Evolutionary conservation across 2,797 vertebrate species (phyloP), one percentile per base, ranked within the genome.

Genomic region (Nannoperca obscura): DNA sequence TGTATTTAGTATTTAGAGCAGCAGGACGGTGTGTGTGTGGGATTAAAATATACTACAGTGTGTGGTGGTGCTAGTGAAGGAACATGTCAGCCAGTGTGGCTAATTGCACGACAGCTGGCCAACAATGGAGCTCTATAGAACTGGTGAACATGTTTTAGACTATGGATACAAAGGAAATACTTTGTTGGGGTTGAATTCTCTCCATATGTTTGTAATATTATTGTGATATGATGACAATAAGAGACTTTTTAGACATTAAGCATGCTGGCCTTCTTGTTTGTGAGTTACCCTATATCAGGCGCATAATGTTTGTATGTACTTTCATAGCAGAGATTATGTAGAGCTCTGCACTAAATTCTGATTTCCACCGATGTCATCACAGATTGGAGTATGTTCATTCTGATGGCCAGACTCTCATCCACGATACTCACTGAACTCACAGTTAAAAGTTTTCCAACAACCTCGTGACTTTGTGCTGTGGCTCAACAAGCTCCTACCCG

Each of bases 401-500:
- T 30, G 38, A n/a, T 15, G 30, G 62, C 62, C 7, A 17, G 6
- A 17, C 62, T 22, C 30, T 50, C 62, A 15, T 49, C 44, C 19
- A 9, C 10, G 46, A 50, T 8, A 9, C 62, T 74, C 62, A 49
- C 10, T 17, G 52, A 38, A 38, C 12, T 57, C 40, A 13, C 49
- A 5, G 66, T 11, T n/a, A n/a, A n/a, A 44, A 61, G n/a, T 14
- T 3, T 27, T 30, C 71, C 20, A 42, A 42, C n/a, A 36, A 5
- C 14, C 15, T 38, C 3, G 15, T 34, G 5, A 22, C 10, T 19
- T 54, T 40, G 38, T 13, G 38, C 5, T 52, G n/a, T 5, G 12
- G 14, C 32, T 36, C 7, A 0, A 5, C 32, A 5, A 11, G n/a
- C 65, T 83, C 75, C 65, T 71, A 92, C 36, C 82, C 60, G 0